Conservation (phyloP, 2,797 vertebrate species). For the Aulostomus chinensis region DNA sequence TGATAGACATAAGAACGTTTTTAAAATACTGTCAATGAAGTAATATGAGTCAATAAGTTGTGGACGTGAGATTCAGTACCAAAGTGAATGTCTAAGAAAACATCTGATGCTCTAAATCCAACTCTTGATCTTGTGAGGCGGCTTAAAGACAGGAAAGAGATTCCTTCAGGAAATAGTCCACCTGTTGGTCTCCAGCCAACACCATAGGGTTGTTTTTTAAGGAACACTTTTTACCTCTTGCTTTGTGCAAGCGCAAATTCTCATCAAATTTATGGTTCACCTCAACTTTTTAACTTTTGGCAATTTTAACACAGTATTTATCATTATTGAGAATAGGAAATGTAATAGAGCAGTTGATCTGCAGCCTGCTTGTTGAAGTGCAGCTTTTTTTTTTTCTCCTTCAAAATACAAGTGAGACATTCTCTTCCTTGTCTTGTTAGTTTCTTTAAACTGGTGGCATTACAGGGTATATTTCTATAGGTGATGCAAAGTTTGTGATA, state of each 20-base stretch:
- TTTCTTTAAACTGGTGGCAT: slow-evolving; percentile 73
- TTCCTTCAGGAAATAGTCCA: slow-evolving; percentile 10
- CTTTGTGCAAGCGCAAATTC: slow-evolving; percentile 55
- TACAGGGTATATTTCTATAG: slow-evolving; percentile 82
- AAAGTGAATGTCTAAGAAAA: slow-evolving; percentile 73
- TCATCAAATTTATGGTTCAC: slow-evolving; percentile 57
- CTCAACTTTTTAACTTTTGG: slow-evolving; percentile 58
- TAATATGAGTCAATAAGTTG: slow-evolving; percentile 43
- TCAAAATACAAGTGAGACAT: slow-evolving; percentile 51
- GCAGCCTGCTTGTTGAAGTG: slow-evolving; percentile 61
- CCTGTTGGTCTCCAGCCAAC: slow-evolving; percentile 18
- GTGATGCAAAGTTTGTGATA: slow-evolving; percentile 69
- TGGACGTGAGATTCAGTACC: slow-evolving; percentile 72
- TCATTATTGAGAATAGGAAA: slow-evolving; percentile 58
- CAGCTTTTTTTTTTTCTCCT: slow-evolving; percentile 55
- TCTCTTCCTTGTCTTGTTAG: slow-evolving; percentile 58
- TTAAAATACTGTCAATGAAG: slow-evolving; percentile 20
- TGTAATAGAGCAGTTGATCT: slow-evolving; percentile 72
- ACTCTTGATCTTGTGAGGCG: slow-evolving; percentile 34
- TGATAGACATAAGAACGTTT: slow-evolving; percentile 51
- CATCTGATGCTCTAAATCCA: slow-evolving; percentile 24
- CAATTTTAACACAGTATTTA: slow-evolving; percentile 57
- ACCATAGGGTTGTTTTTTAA: slow-evolving; percentile 28
- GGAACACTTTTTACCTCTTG: slow-evolving; percentile 69
- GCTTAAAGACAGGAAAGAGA: slow-evolving; percentile 10